phyloP scores from a whole-genome alignment of 2,888 invertebrate genomes.

The Himalopsyche tibetana region DNA sequence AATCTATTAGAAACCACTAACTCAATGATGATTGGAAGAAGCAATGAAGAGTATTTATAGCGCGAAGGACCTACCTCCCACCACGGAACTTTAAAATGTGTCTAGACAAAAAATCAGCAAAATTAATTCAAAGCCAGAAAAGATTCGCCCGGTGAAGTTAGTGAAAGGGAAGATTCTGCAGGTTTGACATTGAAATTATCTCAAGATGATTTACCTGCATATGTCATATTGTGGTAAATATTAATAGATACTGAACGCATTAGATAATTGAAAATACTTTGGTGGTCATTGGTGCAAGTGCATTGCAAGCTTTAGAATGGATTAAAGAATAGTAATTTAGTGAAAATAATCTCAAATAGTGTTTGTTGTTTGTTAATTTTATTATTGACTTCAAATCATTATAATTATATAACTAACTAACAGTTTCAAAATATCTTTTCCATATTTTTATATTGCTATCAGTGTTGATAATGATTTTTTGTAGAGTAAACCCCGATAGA shows the following conservation, averaged over 20 bases:
- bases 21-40: slow-evolving; percentile 18
- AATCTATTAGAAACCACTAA: slow-evolving; percentile 21
- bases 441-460: too few species aligned
- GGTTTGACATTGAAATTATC: slow-evolving; percentile 8
- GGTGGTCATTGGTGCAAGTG: too few species aligned
- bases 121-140: slow-evolving; percentile 11
- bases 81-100: background rate
- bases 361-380: too few species aligned
- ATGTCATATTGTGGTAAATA: background rate
- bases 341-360: too few species aligned
- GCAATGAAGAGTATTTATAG: background rate
- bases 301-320: too few species aligned
- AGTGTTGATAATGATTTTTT: too few species aligned
- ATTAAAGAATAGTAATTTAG: too few species aligned
- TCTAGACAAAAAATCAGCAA: slow-evolving; percentile 28
- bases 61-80: background rate
- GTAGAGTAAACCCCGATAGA: too few species aligned
- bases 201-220: slow-evolving; percentile 8
- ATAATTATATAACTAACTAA: too few species aligned
- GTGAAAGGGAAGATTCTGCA: slow-evolving; percentile 27
- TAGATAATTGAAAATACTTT: too few species aligned
- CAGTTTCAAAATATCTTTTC: too few species aligned
- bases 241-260: background rate
- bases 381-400: too few species aligned
- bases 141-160: background rate